Conservation (phyloP, 2,888 invertebrate species). For the Orthosia gracilis region DNA sequence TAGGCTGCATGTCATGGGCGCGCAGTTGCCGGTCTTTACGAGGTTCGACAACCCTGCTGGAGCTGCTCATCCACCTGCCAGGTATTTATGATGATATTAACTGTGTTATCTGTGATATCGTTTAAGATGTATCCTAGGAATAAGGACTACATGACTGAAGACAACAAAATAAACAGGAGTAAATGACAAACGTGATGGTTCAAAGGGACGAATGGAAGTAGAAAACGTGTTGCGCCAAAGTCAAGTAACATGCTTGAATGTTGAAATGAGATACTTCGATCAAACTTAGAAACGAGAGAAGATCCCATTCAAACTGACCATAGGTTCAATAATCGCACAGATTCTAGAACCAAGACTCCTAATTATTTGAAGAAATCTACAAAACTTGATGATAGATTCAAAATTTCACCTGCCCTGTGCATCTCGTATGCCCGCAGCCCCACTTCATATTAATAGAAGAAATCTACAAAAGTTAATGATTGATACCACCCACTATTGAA, state of each 20-base stretch:
- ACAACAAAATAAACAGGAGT: neutral
- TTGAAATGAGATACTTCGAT: neutral
- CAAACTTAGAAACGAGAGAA: neutral
- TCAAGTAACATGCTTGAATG: neutral
- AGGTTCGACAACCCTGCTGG: constrained; percentile 99
- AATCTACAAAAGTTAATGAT: neutral
- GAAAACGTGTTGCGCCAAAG: neutral
- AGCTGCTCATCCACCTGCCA: constrained; percentile 94
- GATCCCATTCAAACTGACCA: neutral
- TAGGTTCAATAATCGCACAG: neutral
- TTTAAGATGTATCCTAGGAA: neutral
- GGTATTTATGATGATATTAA: constrained; percentile 68
- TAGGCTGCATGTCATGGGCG: constrained; percentile 98
- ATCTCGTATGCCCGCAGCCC: no score
- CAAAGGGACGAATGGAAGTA: neutral
- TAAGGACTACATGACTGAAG: neutral
- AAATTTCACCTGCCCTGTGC: no score
- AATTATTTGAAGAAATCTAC: neutral
- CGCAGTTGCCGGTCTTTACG: constrained; percentile 98
- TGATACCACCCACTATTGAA: neutral
- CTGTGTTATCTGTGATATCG: neutral
- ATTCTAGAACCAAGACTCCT: neutral
- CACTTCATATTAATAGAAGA: neutral
- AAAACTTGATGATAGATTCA: neutral
- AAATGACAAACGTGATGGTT: neutral